Evolutionary conservation across 2,113 vertebrate species (phyloP).

Genomic region (Saccopteryx bilineata): DNA sequence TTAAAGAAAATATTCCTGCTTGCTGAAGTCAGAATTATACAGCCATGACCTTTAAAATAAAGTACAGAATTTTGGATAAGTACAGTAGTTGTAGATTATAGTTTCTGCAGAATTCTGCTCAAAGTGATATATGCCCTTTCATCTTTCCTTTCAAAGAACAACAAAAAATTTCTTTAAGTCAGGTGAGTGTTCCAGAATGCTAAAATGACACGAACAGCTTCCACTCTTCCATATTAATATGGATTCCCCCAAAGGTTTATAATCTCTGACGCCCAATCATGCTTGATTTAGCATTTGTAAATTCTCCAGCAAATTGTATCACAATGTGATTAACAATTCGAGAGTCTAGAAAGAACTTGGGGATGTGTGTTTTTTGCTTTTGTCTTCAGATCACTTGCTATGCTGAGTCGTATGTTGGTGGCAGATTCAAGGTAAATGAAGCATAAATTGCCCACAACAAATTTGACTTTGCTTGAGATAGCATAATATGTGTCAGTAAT

Average conservation of each 20-base stretch:
- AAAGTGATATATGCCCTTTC: constrained; percentile 56
- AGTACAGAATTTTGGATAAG: constrained; percentile 73
- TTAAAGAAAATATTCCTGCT: constrained; percentile 82
- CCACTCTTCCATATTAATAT: constrained; percentile 25
- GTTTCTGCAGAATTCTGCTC: constrained; percentile 55
- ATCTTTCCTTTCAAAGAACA: constrained; percentile 69
- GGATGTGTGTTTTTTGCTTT: constrained; percentile 20
- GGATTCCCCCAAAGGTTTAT: not conserved
- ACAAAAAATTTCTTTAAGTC: constrained; percentile 48
- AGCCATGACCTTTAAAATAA: constrained; percentile 80
- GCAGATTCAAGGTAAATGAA: not conserved
- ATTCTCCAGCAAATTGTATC: not conserved
- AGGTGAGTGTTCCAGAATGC: constrained; percentile 43
- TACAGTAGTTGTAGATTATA: constrained; percentile 54
- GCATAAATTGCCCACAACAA: not conserved
- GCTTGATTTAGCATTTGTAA: constrained; percentile 54
- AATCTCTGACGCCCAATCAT: constrained; percentile 24
- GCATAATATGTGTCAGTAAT: not conserved
- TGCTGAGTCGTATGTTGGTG: not conserved
- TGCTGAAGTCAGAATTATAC: constrained; percentile 79
- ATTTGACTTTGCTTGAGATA: not conserved
- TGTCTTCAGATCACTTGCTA: not conserved
- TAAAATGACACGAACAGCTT: constrained; percentile 55
- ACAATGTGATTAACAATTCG: constrained; percentile 26
- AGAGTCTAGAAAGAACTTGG: not conserved